phyloP scores from a whole-genome alignment of 2,888 invertebrate genomes.

The Steinernema carpocapsae region DNA sequence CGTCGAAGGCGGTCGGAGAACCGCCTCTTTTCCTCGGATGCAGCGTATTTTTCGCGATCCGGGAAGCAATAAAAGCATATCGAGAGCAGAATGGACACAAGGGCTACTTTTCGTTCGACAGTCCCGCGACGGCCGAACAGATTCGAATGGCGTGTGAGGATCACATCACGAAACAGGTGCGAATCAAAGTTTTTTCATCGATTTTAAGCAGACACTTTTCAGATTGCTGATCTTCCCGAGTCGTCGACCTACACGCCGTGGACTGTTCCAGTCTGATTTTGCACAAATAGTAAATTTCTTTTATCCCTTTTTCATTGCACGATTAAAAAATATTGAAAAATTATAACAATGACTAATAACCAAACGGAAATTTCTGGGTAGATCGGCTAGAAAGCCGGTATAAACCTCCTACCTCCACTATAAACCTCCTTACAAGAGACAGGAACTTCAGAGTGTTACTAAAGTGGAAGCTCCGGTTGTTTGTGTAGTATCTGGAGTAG shows the following conservation, averaged over 20 bases:
- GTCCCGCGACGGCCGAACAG: constrained; percentile 86
- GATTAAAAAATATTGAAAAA: not conserved
- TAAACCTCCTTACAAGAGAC: no score
- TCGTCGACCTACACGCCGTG: constrained; percentile 5
- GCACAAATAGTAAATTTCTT: not conserved
- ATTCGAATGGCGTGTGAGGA: constrained; percentile 89
- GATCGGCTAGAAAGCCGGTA: no score
- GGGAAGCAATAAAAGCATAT: constrained; percentile 80
- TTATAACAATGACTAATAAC: no score
- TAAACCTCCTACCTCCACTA: no score
- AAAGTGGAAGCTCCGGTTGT: no score
- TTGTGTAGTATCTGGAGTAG: no score
- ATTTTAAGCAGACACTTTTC: not conserved
- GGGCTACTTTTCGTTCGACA: constrained; percentile 73
- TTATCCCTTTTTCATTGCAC: not conserved
- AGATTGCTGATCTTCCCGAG: constrained; percentile 34
- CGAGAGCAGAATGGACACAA: constrained; percentile 78
- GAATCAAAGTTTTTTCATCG: not conserved
- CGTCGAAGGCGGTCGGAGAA: constrained; percentile 95
- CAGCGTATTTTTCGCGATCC: constrained; percentile 87
- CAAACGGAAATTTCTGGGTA: no score
- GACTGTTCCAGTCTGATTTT: constrained; percentile 25
- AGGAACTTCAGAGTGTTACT: no score
- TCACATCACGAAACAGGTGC: constrained; percentile 69
- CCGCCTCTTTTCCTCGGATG: constrained; percentile 89